Evolutionary conservation across 1,140 invertebrate species (phyloP).

Genomic region (Drosophila navojoa): DNA sequence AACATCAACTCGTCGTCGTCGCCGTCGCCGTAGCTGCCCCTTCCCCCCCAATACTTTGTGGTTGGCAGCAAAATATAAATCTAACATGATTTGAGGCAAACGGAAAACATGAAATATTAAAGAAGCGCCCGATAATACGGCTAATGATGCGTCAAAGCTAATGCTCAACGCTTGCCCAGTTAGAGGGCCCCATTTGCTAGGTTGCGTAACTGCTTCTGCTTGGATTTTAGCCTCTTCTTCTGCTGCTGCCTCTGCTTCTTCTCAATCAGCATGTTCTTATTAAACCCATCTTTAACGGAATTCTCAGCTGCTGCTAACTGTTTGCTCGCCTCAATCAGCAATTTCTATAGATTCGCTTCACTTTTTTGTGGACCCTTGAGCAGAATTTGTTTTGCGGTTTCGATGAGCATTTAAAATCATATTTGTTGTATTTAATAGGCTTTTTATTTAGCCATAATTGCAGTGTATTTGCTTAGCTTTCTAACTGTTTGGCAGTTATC

Average conservation of each 20-base stretch:
- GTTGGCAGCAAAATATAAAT: conserved; percentile 69
- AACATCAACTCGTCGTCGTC: conserved; percentile 22
- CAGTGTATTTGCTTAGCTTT: too few species aligned
- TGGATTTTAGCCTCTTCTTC: neutral
- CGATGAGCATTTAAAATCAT: conserved; percentile 4
- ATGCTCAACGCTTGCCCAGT: conserved; percentile 14
- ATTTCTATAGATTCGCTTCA: conserved; percentile 15
- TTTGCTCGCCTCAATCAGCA: conserved; percentile 6
- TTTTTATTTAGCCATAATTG: too few species aligned
- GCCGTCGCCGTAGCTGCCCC: neutral
- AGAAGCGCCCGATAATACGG: conserved; percentile 44
- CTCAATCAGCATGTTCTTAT: too few species aligned
- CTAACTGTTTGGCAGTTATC: too few species aligned
- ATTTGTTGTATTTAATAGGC: neutral
- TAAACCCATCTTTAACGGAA: conserved; percentile 17
- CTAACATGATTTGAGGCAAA: conserved; percentile 79
- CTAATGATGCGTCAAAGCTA: conserved; percentile 45
- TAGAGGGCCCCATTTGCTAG: conserved; percentile 31
- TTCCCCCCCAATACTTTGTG: neutral
- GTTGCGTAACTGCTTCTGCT: conserved; percentile 25
- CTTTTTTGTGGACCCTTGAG: conserved; percentile 2
- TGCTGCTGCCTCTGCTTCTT: neutral
- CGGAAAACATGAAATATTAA: conserved; percentile 79
- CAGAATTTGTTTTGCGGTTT: conserved; percentile 1
- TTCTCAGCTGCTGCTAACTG: conserved; percentile 27